phyloP scores from a whole-genome alignment of 1,140 invertebrate species.

The Catajapyx aquilonaris region DNA sequence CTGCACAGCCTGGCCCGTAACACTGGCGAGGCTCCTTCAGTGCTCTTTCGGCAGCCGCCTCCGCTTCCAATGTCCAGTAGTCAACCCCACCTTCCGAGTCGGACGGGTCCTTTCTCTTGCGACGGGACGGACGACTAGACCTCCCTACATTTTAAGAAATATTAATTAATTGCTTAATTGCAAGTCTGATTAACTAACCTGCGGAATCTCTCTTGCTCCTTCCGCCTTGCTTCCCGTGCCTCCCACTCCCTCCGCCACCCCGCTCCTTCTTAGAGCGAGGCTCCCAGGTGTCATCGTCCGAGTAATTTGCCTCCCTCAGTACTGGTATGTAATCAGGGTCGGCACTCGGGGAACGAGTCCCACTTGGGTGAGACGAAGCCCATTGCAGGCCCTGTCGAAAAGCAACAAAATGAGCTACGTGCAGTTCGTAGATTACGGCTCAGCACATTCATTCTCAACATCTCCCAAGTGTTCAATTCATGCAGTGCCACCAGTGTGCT shows the following conservation, averaged over 20 bases:
- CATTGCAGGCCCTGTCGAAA: slow-evolving; percentile 1
- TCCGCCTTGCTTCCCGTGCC: not conserved
- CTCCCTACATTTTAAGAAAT: slow-evolving; percentile 5
- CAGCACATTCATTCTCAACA: too few species aligned
- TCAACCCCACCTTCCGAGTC: slow-evolving; percentile 1
- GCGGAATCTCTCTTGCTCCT: too few species aligned
- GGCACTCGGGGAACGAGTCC: not conserved
- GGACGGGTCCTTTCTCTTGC: not conserved
- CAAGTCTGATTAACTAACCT: too few species aligned
- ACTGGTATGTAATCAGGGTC: slow-evolving; percentile 2
- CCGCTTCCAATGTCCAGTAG: slow-evolving; percentile 1
- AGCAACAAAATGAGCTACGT: too few species aligned
- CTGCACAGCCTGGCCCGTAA: slow-evolving; percentile 68
- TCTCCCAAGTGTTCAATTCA: too few species aligned
- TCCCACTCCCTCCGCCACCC: not conserved
- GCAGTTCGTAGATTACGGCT: too few species aligned
- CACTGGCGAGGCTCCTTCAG: slow-evolving; percentile 50
- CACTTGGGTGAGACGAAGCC: not conserved
- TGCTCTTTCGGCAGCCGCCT: not conserved
- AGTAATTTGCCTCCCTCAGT: slow-evolving; percentile 9
- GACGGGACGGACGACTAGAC: not conserved
- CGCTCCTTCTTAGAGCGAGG: not conserved
- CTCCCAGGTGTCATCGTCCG: slow-evolving; percentile 10
- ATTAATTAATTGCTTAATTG: too few species aligned
- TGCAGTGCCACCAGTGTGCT: too few species aligned